A percentile compares a stretch with the other conserved stretches of the same genome.
phyloP scores from a whole-genome alignment of 2,797 vertebrate species.

The Jordanella pulchra region DNA sequence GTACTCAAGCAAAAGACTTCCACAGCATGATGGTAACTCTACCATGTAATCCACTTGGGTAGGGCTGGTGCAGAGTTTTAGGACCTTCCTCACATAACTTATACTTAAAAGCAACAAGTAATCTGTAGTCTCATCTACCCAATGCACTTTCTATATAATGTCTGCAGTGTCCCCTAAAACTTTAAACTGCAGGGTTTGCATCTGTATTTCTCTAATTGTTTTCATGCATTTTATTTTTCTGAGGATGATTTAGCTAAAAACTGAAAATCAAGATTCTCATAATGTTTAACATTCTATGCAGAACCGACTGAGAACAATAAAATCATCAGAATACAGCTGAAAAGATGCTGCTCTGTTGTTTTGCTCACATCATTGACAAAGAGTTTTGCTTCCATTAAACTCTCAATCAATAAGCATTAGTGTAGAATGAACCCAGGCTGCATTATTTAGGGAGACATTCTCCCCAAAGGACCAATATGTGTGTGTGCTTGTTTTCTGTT shows the following conservation, averaged over 20 bases:
- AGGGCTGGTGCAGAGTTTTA: too few species aligned
- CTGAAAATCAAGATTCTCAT: background rate
- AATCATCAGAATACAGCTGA: slow-evolving; percentile 14
- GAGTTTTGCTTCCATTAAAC: slow-evolving; percentile 43
- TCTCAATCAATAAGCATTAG: slow-evolving; percentile 59
- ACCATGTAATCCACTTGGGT: too few species aligned
- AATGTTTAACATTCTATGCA: background rate
- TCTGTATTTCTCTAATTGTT: background rate
- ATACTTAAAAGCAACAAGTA: too few species aligned
- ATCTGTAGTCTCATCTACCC: too few species aligned
- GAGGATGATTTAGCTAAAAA: background rate
- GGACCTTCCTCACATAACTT: too few species aligned
- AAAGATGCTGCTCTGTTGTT: slow-evolving; percentile 5
- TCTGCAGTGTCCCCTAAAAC: too few species aligned
- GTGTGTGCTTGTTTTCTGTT: slow-evolving; percentile 45
- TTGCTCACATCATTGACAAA: slow-evolving; percentile 16
- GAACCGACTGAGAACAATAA: background rate
- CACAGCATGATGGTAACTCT: too few species aligned
- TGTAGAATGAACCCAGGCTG: slow-evolving; percentile 24
- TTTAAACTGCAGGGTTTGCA: background rate
- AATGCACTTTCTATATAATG: too few species aligned
- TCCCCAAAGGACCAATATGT: slow-evolving; percentile 19
- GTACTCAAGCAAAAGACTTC: too few species aligned
- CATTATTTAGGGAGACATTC: slow-evolving; percentile 3
- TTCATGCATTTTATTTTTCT: background rate